Percentiles rank a stretch among this genome's conserved stretches.
These are phyloP conservation scores for Axis porcinus DNA, from an alignment of 2,113 vertebrate species.

Conservation along the genomic window DNA sequence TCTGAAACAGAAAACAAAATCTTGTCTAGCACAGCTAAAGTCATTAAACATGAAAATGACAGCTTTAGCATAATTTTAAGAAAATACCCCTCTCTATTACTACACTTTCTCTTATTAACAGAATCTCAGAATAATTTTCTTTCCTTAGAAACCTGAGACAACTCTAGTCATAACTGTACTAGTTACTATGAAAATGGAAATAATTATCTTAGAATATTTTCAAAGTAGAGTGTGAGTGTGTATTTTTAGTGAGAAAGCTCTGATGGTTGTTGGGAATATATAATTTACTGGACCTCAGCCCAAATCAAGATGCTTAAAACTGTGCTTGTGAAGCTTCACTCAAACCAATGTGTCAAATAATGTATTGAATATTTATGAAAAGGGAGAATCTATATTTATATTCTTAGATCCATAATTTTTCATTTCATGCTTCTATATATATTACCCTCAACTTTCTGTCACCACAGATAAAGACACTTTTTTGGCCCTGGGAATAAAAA, in stretches of 20 bases:
- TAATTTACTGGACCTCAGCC: conserved; percentile 62
- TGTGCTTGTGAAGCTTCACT: conserved; percentile 28
- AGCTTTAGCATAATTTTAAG: conserved; percentile 54
- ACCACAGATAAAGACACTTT: conserved; percentile 71
- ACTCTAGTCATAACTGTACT: conserved; percentile 55
- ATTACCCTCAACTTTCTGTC: conserved; percentile 62
- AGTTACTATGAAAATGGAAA: conserved; percentile 60
- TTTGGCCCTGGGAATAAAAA: conserved; percentile 58
- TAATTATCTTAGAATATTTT: conserved; percentile 68
- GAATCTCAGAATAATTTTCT: conserved; percentile 51
- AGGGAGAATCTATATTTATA: conserved; percentile 60
- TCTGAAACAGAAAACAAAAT: conserved; percentile 45
- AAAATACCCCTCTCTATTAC: conserved; percentile 40
- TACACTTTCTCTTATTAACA: conserved; percentile 52
- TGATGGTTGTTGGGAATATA: conserved; percentile 61
- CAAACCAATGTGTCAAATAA: conserved; percentile 62
- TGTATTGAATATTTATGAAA: conserved; percentile 72
- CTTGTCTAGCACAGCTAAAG: conserved; percentile 43
- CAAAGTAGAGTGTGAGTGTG: conserved; percentile 44
- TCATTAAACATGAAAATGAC: conserved; percentile 60
- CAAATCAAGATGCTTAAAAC: conserved; percentile 59
- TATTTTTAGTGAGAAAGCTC: conserved; percentile 65
- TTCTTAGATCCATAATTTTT: conserved; percentile 41
- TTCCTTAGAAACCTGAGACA: conserved; percentile 57
- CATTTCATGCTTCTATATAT: conserved; percentile 56